These are phyloP conservation scores for Drosophila picticornis DNA, from an alignment of 2,888 invertebrate species.

Conservation along the genomic window DNA sequence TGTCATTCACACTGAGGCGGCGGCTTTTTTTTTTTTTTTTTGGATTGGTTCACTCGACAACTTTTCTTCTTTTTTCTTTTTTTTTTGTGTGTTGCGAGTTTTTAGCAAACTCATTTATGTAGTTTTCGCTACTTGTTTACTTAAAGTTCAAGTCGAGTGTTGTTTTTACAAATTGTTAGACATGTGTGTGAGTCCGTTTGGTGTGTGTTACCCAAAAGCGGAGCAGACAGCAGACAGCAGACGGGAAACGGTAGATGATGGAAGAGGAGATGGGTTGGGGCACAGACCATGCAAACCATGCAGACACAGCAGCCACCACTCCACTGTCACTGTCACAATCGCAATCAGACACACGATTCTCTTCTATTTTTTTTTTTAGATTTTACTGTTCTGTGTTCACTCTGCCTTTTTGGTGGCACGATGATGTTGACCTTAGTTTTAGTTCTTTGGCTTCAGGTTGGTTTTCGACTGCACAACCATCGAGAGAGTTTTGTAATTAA, in stretches of 20 bases:
- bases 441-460: conserved; percentile 14
- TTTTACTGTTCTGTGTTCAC: background rate
- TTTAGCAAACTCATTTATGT: conserved; percentile 80
- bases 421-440: conserved; percentile 42
- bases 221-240: conserved; percentile 25
- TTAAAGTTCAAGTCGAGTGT: conserved; percentile 79
- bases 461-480: conserved; percentile 30
- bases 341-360: conserved; percentile 6
- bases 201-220: conserved; percentile 36
- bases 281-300: conserved; percentile 3
- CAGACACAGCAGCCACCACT: conserved; percentile 5
- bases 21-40: conserved; percentile 22
- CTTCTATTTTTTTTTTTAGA: background rate
- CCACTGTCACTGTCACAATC: conserved; percentile 12
- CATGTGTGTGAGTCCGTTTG: conserved; percentile 26
- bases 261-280: background rate
- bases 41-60: conserved; percentile 33
- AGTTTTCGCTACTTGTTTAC: conserved; percentile 79
- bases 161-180: conserved; percentile 80
- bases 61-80: conserved; percentile 2
- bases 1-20: conserved; percentile 74
- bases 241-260: background rate
- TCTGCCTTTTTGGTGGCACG: conserved; percentile 9
- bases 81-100: conserved; percentile 53
- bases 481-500: conserved; percentile 47